These are phyloP conservation scores for Corynorhinus townsendii DNA, from an alignment of 2,113 vertebrate genomes.

Conservation along the genomic window DNA sequence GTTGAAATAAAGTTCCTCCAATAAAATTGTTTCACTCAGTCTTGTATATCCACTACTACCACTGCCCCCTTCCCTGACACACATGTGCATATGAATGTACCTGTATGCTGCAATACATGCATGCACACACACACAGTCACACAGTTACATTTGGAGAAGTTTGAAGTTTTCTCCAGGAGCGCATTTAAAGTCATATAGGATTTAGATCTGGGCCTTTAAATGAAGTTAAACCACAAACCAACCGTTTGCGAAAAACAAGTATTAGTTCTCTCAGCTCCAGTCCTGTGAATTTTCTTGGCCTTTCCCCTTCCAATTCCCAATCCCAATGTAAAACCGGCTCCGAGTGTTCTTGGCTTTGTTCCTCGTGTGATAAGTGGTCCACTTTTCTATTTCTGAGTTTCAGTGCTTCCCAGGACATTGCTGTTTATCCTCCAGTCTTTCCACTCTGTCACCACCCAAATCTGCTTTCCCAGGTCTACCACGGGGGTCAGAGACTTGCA, in stretches of 20 bases:
- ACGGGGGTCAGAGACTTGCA: not conserved
- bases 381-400: not conserved
- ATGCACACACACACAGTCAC: not conserved
- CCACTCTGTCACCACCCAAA: not conserved
- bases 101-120: not conserved
- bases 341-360: not conserved
- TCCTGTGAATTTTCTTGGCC: not conserved
- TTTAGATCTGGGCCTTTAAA: not conserved
- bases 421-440: not conserved
- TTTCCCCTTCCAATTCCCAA: not conserved
- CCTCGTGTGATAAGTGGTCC: not conserved
- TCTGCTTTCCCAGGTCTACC: not conserved
- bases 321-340: not conserved
- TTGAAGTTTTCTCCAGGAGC: not conserved
- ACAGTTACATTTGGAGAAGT: not conserved
- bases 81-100: not conserved
- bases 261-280: not conserved
- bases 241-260: not conserved
- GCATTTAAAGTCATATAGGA: not conserved
- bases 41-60: not conserved
- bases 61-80: not conserved
- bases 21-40: not conserved
- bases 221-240: not conserved
- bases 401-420: not conserved
- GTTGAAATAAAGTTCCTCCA: not conserved